Conservation (phyloP, 2,888 invertebrate genomes). For the Prenolepis imparis region DNA sequence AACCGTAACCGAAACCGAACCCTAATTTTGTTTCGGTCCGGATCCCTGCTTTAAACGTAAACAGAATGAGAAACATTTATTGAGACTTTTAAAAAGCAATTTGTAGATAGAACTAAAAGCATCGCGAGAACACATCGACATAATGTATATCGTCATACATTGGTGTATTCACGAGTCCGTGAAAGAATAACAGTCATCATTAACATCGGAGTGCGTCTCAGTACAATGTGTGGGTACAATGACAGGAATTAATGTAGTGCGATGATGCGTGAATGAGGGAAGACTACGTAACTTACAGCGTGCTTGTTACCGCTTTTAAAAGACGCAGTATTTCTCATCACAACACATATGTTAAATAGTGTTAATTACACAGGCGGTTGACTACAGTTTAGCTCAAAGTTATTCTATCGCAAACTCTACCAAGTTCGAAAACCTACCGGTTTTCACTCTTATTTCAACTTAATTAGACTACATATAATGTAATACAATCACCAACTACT, state of each 20-base stretch:
- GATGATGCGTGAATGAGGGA: neutral
- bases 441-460: neutral
- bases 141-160: neutral
- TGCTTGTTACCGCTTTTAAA: neutral
- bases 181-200: neutral
- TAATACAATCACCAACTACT: neutral
- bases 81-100: neutral
- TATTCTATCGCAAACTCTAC: conserved; percentile 9
- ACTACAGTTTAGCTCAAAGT: conserved; percentile 8
- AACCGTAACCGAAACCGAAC: too few relatives aligned
- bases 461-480: neutral
- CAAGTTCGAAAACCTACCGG: neutral
- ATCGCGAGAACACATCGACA: neutral
- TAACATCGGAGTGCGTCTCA: neutral
- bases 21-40: too few relatives aligned
- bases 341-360: conserved; percentile 70
- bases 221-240: neutral
- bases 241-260: conserved; percentile 10
- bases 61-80: neutral
- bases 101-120: neutral
- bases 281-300: neutral
- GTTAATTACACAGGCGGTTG: conserved; percentile 80
- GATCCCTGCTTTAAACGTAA: neutral
- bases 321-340: neutral
- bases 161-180: neutral